Base-by-base conservation (phyloP, 2,888 invertebrate species). In the Tryphoninae sp. region DNA sequence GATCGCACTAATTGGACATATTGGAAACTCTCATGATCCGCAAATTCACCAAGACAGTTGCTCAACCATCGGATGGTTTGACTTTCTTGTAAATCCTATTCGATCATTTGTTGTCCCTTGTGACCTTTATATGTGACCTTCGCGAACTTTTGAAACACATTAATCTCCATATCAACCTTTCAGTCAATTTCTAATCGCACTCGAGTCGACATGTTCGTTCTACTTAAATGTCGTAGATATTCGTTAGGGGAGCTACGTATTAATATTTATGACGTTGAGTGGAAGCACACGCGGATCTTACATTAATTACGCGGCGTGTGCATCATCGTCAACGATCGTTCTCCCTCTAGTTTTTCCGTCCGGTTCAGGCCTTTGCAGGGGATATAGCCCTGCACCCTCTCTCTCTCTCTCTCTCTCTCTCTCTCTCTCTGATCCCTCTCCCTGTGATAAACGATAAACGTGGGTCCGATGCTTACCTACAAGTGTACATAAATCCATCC, bases 241-340 rank as follows among this genome's bases (percentile, higher is more conserved):
- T 33, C 33, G 33, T 33, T 6, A 33, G 6, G 33, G 4, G 33
- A 6, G 33, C 13, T 45, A 11, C 62, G 16, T 9, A 62, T 42
- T 45, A 73, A 73, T 78, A 78, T 78, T 78, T 73, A 73, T 55
- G 62, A 64, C 53, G n/a, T 62, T 13, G 33, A 42, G 61, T 45
- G 16, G 53, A 78, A 62, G 19, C 6, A 51, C 67, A 67, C 62
- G 74, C 58, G 55, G 55, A 68, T 53, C 62, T 42, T 58, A 74
- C 74, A 65, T 79, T 62, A 79, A 73, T 79, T 79, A 73, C 40
- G 51, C 61, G 61, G 42, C 6, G 64, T 58, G 26, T 71, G 68
- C 67, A 62, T 62, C 64, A 74, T 68, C 62, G 68, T 68, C 33
- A 49, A 62, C 73, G 62, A 79, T 58, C 73, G 68, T 69, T 79